Evolutionary conservation across 2,797 vertebrate species (phyloP), one percentile per base, ranked within the genome.

Genomic region (Macropodus opercularis): DNA sequence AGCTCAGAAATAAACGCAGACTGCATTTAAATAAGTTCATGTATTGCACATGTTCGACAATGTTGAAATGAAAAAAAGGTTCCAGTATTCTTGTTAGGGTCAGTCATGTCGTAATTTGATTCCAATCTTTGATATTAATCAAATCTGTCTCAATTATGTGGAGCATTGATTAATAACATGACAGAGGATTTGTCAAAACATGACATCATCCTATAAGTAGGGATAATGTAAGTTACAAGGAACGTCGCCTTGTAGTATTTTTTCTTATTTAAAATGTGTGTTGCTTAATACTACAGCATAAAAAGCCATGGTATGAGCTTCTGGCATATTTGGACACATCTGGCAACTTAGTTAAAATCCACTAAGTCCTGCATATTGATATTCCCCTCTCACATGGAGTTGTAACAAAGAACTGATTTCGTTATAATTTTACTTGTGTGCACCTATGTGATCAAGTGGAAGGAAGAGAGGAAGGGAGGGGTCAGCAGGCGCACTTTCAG

Each of bases 121-220:
- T 64, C 40, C 17, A 54, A 8, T 69, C 50, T 52, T 49, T 13
- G 38, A 32, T 26, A 38, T 63, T 42, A 60, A 75, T 53, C 35
- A 61, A 26, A 65, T 65, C 70, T 68, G 53, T 72, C 69, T 61
- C 53, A 75, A 68, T 81, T 58, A 79, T 43, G 42, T 29, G 21
- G 17, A 2, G 19, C 54, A 76, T 77, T 44, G 76, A 79, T 77
- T 11, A 2, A 35, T 49, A 69, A 59, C 49, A 29, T 54, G 60
- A 55, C 18, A n/a, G 51, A 23, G 38, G 43, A 70, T 72, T 67
- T 70, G 52, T 72, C 65, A 63, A 59, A 18, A 57, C 49, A 31
- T 55, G 23, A 50, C 24, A 29, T n/a, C 0, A 21, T 44, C 4
- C n/a, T 55, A 39, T 17, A 48, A 31, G 67, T 32, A 13, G 9